phyloP scores from a whole-genome alignment of 2,888 invertebrate genomes.

The Harpagoxenus sublaevis region DNA sequence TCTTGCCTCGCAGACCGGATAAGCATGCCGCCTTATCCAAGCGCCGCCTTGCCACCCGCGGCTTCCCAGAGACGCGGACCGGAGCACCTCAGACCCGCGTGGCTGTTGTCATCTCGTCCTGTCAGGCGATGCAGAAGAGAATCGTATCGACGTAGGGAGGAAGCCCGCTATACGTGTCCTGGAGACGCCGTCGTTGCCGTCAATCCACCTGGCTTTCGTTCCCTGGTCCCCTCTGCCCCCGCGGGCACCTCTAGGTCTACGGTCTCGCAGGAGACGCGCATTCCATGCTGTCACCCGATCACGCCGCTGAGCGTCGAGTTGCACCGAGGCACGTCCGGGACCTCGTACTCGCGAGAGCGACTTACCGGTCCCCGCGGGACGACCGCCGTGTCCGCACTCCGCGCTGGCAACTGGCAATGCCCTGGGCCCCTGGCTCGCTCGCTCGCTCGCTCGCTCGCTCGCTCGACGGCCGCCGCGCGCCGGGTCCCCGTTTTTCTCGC shows the following conservation, averaged over 20 bases:
- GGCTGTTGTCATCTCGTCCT: constrained; percentile 16
- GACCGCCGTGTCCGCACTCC: constrained; percentile 69
- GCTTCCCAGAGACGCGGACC: not conserved
- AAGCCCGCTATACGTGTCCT: not conserved
- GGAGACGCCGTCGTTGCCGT: not conserved
- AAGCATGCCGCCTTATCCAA: not conserved
- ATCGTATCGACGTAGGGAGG: constrained; percentile 21
- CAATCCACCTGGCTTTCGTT: constrained; percentile 33
- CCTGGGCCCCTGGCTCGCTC: constrained; percentile 60
- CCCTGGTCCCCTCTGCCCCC: constrained; percentile 24
- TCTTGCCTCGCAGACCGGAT: not conserved
- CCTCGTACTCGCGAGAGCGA: constrained; percentile 40
- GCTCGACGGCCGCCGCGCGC: constrained; percentile 60
- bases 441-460: constrained; percentile 67
- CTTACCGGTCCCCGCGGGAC: constrained; percentile 44
- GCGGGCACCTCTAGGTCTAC: not conserved
- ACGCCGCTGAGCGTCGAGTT: not conserved
- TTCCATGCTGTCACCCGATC: constrained; percentile 70
- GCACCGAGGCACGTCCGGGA: not conserved
- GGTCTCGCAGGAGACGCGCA: constrained; percentile 57
- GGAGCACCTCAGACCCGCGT: not conserved
- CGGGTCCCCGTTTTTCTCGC: constrained; percentile 72
- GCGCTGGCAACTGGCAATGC: constrained; percentile 68
- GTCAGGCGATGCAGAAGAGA: not conserved
- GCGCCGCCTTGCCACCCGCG: not conserved